Evolutionary conservation across 37 sponge, comb jelly and placozoan species (phyloP).

Genomic region (Theonella swinhoei): DNA sequence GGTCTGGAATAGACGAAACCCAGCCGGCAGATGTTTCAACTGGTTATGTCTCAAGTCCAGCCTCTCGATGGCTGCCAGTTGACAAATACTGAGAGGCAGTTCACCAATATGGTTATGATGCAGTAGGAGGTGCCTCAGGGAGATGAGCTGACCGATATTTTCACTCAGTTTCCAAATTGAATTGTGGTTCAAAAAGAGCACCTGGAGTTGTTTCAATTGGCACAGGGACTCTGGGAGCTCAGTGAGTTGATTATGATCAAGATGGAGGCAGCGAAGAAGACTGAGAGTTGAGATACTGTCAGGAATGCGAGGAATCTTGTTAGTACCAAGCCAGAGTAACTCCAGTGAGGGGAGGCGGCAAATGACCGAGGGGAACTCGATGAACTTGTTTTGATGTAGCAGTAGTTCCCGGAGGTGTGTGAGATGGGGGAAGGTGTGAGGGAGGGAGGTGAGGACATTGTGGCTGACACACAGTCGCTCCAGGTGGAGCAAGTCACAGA

Average conservation of each 20-base stretch:
- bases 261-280: constrained; percentile 58
- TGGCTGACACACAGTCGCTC: constrained; percentile 78
- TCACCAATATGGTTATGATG: constrained; percentile 67
- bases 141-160: constrained; percentile 18
- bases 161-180: constrained; percentile 21
- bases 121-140: constrained; percentile 55
- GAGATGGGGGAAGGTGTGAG: constrained; percentile 40
- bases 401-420: constrained; percentile 57
- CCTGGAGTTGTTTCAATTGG: constrained; percentile 33
- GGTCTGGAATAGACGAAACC: constrained; percentile 16
- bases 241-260: constrained; percentile 58
- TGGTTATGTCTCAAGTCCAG: constrained; percentile 62
- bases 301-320: constrained; percentile 56
- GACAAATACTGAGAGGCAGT: constrained; percentile 39
- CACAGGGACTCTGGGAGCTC: constrained; percentile 55
- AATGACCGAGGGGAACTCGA: constrained; percentile 38
- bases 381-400: constrained; percentile 65
- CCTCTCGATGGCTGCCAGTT: constrained; percentile 28
- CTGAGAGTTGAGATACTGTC: constrained; percentile 38
- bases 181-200: constrained; percentile 76
- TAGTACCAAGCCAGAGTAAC: constrained; percentile 68
- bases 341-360: constrained; percentile 48
- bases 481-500: constrained; percentile 47
- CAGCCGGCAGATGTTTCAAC: constrained; percentile 28
- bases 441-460: constrained; percentile 59